phyloP scores from a whole-genome alignment of 2,888 invertebrate genomes.

The Drosophila diplacantha region DNA sequence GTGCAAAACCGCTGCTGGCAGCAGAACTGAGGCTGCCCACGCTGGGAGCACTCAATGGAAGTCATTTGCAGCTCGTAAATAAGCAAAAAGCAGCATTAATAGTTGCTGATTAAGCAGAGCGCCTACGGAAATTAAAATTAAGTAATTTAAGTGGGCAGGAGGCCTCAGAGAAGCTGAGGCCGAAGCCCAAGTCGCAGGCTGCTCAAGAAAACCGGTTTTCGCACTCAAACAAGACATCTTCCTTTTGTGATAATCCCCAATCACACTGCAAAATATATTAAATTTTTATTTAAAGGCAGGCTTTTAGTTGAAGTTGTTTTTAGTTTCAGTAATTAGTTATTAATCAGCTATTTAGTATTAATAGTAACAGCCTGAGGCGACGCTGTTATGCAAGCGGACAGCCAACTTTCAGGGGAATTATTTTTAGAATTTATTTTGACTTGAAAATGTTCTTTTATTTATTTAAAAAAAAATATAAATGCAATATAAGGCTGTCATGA shows the following conservation, averaged over 20 bases:
- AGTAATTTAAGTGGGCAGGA: slow-evolving; percentile 55
- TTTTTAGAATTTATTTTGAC: neutral
- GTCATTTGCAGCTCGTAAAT: slow-evolving; percentile 76
- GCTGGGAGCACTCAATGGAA: slow-evolving; percentile 53
- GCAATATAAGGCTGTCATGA: no score
- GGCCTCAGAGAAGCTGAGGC: neutral
- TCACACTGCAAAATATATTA: neutral
- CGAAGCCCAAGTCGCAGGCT: neutral
- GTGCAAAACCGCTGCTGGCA: no score
- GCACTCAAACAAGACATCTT: neutral
- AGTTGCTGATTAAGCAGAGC: slow-evolving; percentile 78
- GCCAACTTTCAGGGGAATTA: neutral
- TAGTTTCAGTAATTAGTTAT: no score
- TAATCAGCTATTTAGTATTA: no score
- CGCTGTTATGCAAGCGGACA: no score
- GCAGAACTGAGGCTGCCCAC: slow-evolving; percentile 4
- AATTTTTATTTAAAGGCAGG: neutral
- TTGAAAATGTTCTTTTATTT: no score
- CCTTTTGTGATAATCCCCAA: neutral
- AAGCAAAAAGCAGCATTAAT: slow-evolving; percentile 76
- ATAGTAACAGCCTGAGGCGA: neutral
- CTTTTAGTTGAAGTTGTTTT: neutral
- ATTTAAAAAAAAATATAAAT: no score
- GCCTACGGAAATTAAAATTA: slow-evolving; percentile 67
- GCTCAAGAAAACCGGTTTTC: slow-evolving; percentile 3